Evolutionary conservation across 1,140 invertebrate species (phyloP).

Genomic region (Pseudomyrmex pallidus): DNA sequence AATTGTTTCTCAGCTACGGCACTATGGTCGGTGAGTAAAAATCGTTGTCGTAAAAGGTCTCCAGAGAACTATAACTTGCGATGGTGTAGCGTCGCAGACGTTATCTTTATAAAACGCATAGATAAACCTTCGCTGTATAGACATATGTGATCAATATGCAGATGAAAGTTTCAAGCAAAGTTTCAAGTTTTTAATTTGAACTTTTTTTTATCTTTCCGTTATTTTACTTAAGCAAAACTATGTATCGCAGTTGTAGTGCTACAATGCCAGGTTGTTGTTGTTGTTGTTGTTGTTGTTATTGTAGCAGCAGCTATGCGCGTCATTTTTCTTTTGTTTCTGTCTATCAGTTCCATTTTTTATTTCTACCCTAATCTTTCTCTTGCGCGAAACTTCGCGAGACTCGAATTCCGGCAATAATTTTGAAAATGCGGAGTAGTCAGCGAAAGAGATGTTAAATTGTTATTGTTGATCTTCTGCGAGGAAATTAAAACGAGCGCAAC

Average conservation of each 20-base stretch:
- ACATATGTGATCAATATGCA: not conserved
- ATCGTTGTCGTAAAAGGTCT: not conserved
- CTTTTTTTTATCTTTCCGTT: too few species aligned
- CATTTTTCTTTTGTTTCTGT: slow-evolving; percentile 6
- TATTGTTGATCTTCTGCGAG: slow-evolving; percentile 4
- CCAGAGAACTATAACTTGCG: not conserved
- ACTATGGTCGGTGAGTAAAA: slow-evolving; percentile 86
- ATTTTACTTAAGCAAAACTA: not conserved
- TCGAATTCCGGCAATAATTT: slow-evolving; percentile 18
- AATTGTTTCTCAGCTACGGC: slow-evolving; percentile 95
- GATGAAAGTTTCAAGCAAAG: not conserved
- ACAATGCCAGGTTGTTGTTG: not conserved
- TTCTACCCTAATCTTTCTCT: slow-evolving; percentile 6
- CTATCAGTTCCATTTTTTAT: slow-evolving; percentile 2
- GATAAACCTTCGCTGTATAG: not conserved
- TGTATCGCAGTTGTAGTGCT: not conserved
- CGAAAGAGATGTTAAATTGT: slow-evolving; percentile 9
- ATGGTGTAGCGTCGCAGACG: not conserved
- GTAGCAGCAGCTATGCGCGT: not conserved
- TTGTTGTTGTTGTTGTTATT: slow-evolving; percentile 24
- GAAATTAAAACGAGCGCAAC: not conserved
- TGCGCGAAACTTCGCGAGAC: not conserved
- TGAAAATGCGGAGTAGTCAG: not conserved
- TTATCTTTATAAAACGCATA: not conserved
- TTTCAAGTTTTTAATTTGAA: not conserved